Evolutionary conservation across 1,140 invertebrate genomes (phyloP), one percentile per base, ranked within the genome.

Genomic region (Scylla paramamosain): DNA sequence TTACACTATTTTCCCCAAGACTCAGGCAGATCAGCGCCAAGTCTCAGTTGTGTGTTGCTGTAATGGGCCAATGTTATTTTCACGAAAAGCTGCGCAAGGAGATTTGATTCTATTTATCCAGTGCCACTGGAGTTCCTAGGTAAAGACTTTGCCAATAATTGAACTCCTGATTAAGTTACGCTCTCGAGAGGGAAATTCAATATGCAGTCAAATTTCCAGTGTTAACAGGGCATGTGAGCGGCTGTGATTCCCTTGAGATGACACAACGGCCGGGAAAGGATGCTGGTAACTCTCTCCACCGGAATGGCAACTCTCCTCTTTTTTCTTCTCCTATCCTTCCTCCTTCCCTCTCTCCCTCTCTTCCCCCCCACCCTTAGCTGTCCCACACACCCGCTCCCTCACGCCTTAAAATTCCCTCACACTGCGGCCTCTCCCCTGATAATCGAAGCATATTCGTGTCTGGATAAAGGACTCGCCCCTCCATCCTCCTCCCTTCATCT

Each of bases 371-470:
- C 16, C 86, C 31, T 46, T 0, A 87, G 31, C 86, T 87, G 86
- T 87, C 86, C 39, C 31, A 46, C 31, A 87, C 86, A 87, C 86
- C 14, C 86, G 86, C 14, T 31, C 86, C 31, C 8, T 87, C 31
- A 87, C 31, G 28, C 39, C 39, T 87, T 87, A 87, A 87, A 87
- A 87, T 87, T 87, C 86, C 86, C 86, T 28, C 86, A 87, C 28
- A 32, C 31, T 28, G 31, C 31, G 31, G 31, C 31, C 28, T 87
- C 86, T 84, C 83, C 39, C 86, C 86, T 46, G 86, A 87, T 87
- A 87, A 87, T 87, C 86, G 86, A n/a, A 3, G 86, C 86, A 87
- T 87, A 87, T 87, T 87, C 86, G 86, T 39, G 86, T 87, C 86
- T 32, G 39, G 39, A 87, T 87, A 87, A 87, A 87, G 86, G 86